Evolutionary conservation across 2,888 invertebrate species (phyloP).

Genomic region (Elegia similella): DNA sequence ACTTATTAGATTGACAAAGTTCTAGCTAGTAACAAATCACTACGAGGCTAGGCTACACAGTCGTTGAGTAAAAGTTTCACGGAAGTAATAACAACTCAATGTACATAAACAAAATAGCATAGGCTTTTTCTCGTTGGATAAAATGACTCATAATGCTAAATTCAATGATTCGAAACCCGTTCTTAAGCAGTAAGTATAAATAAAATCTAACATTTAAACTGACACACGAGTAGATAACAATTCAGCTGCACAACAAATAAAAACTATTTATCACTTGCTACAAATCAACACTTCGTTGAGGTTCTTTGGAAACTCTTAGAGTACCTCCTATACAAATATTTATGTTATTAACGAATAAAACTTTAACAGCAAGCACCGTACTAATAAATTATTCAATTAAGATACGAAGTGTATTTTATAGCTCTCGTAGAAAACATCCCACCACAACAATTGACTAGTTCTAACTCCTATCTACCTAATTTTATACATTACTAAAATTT

Average conservation of each 20-base stretch:
- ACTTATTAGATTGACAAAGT: conserved; percentile 53
- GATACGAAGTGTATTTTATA: conserved; percentile 62
- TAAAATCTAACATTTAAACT: conserved; percentile 48
- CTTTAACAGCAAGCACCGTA: conserved; percentile 76
- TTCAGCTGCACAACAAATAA: conserved; percentile 42
- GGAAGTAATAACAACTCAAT: conserved; percentile 46
- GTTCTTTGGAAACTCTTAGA: conserved; percentile 52
- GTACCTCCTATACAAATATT: conserved; percentile 39
- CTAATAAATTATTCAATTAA: conserved; percentile 61
- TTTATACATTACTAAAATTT: conserved; percentile 62
- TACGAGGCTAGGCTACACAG: conserved; percentile 69
- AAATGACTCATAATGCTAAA: conserved; percentile 42
- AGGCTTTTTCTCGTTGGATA: conserved; percentile 56
- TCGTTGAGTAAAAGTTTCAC: conserved; percentile 60
- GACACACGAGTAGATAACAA: conserved; percentile 45
- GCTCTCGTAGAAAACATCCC: conserved; percentile 74
- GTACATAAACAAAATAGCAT: conserved; percentile 42
- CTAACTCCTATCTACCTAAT: conserved; percentile 72
- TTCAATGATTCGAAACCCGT: conserved; percentile 72
- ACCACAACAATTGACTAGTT: conserved; percentile 79
- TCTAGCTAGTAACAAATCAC: conserved; percentile 62
- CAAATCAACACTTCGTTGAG: conserved; percentile 62
- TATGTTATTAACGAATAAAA: conserved; percentile 58
- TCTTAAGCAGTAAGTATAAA: conserved; percentile 45
- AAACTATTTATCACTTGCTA: conserved; percentile 42